Percentiles rank a stretch among this genome's conserved stretches.
phyloP scores from a whole-genome alignment of 1,140 invertebrate genomes.

The Zeugodacus cucurbitae region DNA sequence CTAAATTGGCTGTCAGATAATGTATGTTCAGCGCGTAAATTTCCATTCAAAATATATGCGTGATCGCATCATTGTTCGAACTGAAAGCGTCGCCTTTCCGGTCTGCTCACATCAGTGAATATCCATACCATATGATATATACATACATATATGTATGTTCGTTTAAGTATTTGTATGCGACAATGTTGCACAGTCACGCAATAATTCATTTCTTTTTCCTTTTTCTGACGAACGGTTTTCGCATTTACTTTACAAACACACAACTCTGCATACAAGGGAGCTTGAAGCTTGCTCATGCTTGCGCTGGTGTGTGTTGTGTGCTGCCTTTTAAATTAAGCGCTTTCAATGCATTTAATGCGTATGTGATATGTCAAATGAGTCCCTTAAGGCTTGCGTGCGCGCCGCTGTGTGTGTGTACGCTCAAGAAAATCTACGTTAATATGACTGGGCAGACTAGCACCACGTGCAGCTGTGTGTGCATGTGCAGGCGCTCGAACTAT shows the following conservation, averaged over 20 bases:
- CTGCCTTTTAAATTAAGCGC: slow-evolving; percentile 5
- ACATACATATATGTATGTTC: background rate
- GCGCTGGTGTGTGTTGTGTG: background rate
- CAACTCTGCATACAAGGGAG: too few relatives aligned
- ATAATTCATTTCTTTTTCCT: background rate
- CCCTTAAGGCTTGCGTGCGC: background rate
- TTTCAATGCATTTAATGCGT: slow-evolving; percentile 14
- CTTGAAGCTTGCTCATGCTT: too few relatives aligned
- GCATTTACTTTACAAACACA: background rate
- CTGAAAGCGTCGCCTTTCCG: background rate
- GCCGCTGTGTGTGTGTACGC: background rate
- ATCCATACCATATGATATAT: background rate
- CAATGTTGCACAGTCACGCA: background rate
- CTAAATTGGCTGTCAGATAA: background rate
- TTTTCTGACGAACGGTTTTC: background rate
- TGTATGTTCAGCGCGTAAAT: background rate
- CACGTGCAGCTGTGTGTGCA: background rate
- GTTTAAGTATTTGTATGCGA: background rate
- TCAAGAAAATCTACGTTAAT: background rate
- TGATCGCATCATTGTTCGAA: background rate
- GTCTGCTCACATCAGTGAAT: background rate
- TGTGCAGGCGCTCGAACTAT: background rate
- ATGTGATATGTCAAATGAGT: background rate
- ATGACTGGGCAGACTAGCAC: background rate
- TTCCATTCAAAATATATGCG: background rate